Base-by-base conservation (phyloP, 2,888 invertebrate genomes). In the Drosophila differens region DNA sequence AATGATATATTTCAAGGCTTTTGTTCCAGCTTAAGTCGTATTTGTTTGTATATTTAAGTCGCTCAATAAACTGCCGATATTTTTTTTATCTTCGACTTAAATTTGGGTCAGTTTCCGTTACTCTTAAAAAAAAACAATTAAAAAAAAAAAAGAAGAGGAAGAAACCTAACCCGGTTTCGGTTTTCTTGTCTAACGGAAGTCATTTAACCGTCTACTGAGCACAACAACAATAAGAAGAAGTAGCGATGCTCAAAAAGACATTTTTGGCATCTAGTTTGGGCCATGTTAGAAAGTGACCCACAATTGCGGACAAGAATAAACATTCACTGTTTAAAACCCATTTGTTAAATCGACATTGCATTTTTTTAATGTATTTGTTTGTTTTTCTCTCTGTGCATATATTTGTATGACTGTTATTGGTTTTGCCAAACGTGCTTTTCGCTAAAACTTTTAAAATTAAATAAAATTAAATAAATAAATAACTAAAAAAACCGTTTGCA, bases 171-270 rank as follows among this genome's bases (percentile, higher is more conserved):
- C 53, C 53, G 70, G 76, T 66, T 58, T 68, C 68, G 41, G 57
- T 57, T 68, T 49, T 39, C 19, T 69, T 69, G 35, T 44, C 22
- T 22, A 65, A 57, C 89, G 86, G 89, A 87, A 85, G 85, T 87
- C 82, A 82, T 89, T 87, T 87, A 83, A 87, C 78, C 71, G 85
- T 87, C 89, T 89, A 75, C 72, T 81, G 74, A 83, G 67, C 76
- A 79, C 64, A 70, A 19, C 65, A 73, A 63, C 55, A 32, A 71
- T 72, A 78, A 72, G 63, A 66, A 76, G 74, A 30, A 51, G 19
- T 60, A 41, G 60, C 70, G 75, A 70, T 74, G 62, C 54, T 63
- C 53, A 76, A 82, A 73, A 82, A 76, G 64, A 49, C 74, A 60
- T 66, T 64, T 64, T 67, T 61, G 61, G 69, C 16, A 70, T 85